Evolutionary conservation across 2,797 vertebrate genomes (phyloP), one percentile per base, ranked within the genome.

Genomic region (Notolabrus celidotus): DNA sequence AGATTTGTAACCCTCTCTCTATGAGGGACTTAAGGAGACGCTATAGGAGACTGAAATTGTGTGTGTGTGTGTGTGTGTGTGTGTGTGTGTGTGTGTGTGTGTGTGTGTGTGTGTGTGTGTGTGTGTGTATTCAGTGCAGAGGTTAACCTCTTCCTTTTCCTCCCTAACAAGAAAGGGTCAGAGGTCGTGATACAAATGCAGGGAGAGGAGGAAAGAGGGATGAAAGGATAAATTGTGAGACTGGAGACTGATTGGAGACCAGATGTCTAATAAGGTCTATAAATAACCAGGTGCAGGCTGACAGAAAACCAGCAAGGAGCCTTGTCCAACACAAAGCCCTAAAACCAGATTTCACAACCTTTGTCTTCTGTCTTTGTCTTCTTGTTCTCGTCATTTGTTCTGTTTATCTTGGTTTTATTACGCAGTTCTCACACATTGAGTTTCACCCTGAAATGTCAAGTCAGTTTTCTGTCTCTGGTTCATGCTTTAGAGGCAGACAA

Each of bases 81-180:
- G 39, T 55, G 36, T 17, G 22, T 5, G 62, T 47, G 20, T 57
- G 66, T 29, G 34, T 34, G 53, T 19, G 69, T 38, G 36, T 39
- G 52, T 36, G 27, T 49, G 60, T 31, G 41, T 1, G 43, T 33
- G 23, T 31, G 47, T 58, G 50, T 19, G 17, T 59, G 23, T 50
- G 19, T 67, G 57, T 62, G 59, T 56, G 62, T 66, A 15, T 67
- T 81, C 62, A 60, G 81, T 59, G 80, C 76, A 87, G 78, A 86
- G 82, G 87, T 88, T 83, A 88, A 86, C 86, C 74, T 87, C 74
- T 83, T 88, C 80, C 77, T 81, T 77, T 88, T 88, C 86, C 89
- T 82, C 79, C 75, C 71, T 83, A 89, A 90, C 86, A 86, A 88
- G 88, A 52, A 77, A 47, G 9, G 62, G 84, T 85, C 72, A 89